phyloP scores from a whole-genome alignment of 2,113 vertebrate genomes.

The Okapia johnstoni region DNA sequence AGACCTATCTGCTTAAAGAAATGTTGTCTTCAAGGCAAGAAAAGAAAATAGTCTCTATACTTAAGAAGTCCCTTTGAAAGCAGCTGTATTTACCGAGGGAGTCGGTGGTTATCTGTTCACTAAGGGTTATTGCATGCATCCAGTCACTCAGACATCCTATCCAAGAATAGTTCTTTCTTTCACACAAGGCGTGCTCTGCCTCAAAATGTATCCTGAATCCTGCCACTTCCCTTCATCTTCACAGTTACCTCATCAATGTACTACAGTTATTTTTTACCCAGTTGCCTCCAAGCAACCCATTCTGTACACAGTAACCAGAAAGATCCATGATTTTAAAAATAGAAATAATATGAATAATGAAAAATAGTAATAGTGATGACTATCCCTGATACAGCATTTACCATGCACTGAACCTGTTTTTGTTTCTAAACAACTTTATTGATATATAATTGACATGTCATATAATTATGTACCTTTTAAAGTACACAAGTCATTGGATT shows the following conservation, averaged over 20 bases:
- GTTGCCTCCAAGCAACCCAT: neutral
- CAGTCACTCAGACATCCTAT: neutral
- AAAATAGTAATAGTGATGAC: neutral
- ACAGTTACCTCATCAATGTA: too few species aligned
- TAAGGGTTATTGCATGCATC: neutral
- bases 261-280: neutral
- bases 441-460: neutral
- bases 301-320: neutral
- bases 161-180: neutral
- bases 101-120: neutral
- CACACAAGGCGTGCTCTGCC: too few species aligned
- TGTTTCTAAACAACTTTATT: neutral
- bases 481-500: neutral
- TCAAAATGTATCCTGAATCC: neutral
- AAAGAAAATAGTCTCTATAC: neutral
- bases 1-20: neutral
- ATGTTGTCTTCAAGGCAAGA: neutral
- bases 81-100: neutral
- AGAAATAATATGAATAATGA: neutral
- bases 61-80: neutral
- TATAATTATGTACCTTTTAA: neutral
- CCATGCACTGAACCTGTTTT: neutral
- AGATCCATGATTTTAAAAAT: neutral
- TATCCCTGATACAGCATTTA: neutral
- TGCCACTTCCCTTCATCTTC: neutral